Base-by-base conservation (phyloP, 2,888 invertebrate genomes). In the Phymatocera aterrima region DNA sequence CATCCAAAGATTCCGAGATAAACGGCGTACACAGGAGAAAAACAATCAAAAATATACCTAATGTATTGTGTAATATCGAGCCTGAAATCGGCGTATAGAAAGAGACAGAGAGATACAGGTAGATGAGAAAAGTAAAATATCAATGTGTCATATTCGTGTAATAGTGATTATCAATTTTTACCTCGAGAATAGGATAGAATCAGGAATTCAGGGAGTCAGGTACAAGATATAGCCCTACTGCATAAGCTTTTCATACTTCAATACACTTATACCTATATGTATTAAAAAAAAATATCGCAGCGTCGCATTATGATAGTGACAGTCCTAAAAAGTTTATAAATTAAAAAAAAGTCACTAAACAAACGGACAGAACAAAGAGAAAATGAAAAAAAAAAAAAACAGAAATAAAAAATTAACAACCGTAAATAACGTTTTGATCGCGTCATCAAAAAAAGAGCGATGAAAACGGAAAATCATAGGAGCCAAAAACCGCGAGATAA, bases 161-260 rank as follows among this genome's bases (percentile, higher is more conserved):
- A 54, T 37, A 37, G 57, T 40, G 40, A 31, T 57, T 28, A 60
- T 57, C 37, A 60, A 75, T 43, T 60, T 37, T 54, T 34, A 75
- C 75, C 75, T 57, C 75, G 85, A 82, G 87, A 86, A 86, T 86
- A 83, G 86, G 87, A 86, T 83, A 83, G 40, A 40, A 5, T 40
- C 57, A 85, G n/a, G n/a, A n/a, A n/a, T n/a, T n/a, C n/a, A n/a
- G n/a, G n/a, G n/a, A n/a, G n/a, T 87, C 87, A 87, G 87, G 87
- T 87, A 89, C 88, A 85, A 89, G 88, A 87, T 88, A 89, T 88
- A 87, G 88, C 82, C 88, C 87, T 70, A n/a, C n/a, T n/a, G n/a
- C n/a, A 79, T 65, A 78, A 83, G 85, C 84, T 87, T 83, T 86
- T 83, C 61, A 86, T 85, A 83, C 85, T 87, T 87, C 84, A 85